Base-by-base conservation (phyloP, 2,888 invertebrate genomes). In the Lutraria lutraria region DNA sequence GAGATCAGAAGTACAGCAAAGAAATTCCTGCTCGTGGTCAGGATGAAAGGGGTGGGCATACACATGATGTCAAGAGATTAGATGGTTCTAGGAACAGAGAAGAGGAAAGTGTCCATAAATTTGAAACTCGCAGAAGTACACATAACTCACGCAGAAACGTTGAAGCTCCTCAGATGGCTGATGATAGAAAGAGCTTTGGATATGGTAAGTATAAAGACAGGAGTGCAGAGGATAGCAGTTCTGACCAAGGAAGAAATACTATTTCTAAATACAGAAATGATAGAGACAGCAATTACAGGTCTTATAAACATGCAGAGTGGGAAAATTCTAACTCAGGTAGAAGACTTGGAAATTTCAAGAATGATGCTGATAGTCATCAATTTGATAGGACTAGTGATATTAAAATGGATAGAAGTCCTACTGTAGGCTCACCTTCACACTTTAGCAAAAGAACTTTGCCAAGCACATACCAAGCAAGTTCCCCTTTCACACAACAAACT, bases 181-280 rank as follows among this genome's bases (percentile, higher is more conserved):
- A 34, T 76, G 76, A 76, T 76, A 31, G 76, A 31, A n/a, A 68
- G 63, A 4, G n/a, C 25, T 68, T 68, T 68, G 63, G 25, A 6
- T 68, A 68, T 25, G 63, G 63, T n/a, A 83, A 81, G 54, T 54
- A 84, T 72, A 52, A 31, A n/a, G 52, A 68, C n/a, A 60, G 21
- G 43, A 72, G 43, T 25, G 34, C 43, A 43, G 68, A 72, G 13
- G 68, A n/a, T 19, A 52, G 52, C 13, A 72, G 52, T 16, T 15
- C 31, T 72, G 52, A 84, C 2, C 19, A 34, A 72, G 72, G 52
- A 25, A 72, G 72, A 63, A 72, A 72, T n/a, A 60, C 56, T 68
- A n/a, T 21, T 25, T 52, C 63, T 19, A 84, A 52, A 12, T 34
- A 68, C 25, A 84, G 72, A 81, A 25, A 53, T 81, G 54, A 81